These are phyloP conservation scores for Argynnis bischoffii DNA, from an alignment of 2,888 invertebrate genomes.

Conservation along the genomic window DNA sequence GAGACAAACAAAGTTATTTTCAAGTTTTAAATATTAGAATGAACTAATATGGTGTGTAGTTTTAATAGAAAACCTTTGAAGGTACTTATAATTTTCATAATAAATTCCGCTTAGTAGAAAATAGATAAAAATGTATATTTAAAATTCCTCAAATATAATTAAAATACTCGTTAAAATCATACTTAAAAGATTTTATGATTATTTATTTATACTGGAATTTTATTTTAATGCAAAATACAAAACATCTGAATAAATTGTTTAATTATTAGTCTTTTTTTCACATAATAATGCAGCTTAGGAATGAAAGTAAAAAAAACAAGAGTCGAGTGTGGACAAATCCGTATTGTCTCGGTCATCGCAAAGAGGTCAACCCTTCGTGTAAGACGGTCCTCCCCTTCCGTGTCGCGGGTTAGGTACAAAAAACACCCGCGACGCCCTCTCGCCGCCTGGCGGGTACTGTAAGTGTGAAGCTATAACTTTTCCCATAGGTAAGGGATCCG, in stretches of 20 bases:
- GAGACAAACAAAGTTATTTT: too few species aligned
- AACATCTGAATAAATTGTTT: not conserved
- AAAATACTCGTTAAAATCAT: too few species aligned
- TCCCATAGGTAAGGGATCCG: slow-evolving; percentile 38
- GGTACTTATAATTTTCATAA: too few species aligned
- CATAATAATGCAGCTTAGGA: not conserved
- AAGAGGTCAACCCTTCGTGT: slow-evolving; percentile 72
- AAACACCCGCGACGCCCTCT: slow-evolving; percentile 51
- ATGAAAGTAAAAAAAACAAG: not conserved
- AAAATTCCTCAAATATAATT: too few species aligned
- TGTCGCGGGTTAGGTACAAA: slow-evolving; percentile 75
- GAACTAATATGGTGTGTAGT: too few species aligned
- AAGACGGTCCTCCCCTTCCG: slow-evolving; percentile 78
- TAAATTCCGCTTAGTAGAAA: too few species aligned
- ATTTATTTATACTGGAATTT: too few species aligned
- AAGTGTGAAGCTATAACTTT: slow-evolving; percentile 35
- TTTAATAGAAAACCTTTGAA: too few species aligned
- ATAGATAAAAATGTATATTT: too few species aligned
- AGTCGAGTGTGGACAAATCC: slow-evolving; percentile 27
- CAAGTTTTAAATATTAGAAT: too few species aligned
- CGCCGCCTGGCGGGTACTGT: slow-evolving; percentile 13
- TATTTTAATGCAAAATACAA: too few species aligned
- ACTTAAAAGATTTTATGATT: too few species aligned
- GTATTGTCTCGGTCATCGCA: slow-evolving; percentile 34
- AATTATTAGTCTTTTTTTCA: not conserved